Percentiles rank a stretch among this genome's conserved stretches.
Evolutionary conservation across 1,140 invertebrate genomes (phyloP).

Genomic region (Aphelinus atriplicis): DNA sequence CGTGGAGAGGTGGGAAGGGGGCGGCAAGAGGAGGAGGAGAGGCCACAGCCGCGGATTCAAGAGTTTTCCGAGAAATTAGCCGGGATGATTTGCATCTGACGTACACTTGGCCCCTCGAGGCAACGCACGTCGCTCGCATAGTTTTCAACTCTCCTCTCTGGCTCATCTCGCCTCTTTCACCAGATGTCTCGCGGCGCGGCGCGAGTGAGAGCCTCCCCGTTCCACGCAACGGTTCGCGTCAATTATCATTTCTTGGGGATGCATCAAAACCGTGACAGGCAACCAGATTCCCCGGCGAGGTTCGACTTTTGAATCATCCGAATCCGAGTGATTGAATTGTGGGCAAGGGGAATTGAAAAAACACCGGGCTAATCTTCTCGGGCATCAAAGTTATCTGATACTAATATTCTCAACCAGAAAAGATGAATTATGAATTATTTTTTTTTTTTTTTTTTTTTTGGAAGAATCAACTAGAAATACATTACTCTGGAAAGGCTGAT

Average conservation of each 20-base stretch:
- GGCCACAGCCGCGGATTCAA: slow-evolving; percentile 44
- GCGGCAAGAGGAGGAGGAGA: neutral
- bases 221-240: slow-evolving; percentile 44
- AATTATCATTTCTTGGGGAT: slow-evolving; percentile 48
- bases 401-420: no score
- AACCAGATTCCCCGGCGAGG: no score
- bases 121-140: slow-evolving; percentile 61
- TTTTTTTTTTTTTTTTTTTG: no score
- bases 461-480: no score
- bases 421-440: no score
- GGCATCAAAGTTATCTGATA: no score
- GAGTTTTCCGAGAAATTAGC: slow-evolving; percentile 65
- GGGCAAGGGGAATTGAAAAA: no score
- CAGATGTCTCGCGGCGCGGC: slow-evolving; percentile 53
- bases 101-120: slow-evolving; percentile 52
- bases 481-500: no score
- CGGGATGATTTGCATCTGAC: slow-evolving; percentile 65
- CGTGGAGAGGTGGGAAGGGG: neutral
- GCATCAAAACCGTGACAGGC: slow-evolving; percentile 32
- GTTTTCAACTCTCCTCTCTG: slow-evolving; percentile 47
- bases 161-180: slow-evolving; percentile 40
- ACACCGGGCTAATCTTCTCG: no score
- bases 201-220: neutral
- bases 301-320: no score
- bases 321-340: no score